These are phyloP conservation scores for Botia kubotai DNA, from an alignment of 2,797 vertebrate genomes.

Conservation along the genomic window DNA sequence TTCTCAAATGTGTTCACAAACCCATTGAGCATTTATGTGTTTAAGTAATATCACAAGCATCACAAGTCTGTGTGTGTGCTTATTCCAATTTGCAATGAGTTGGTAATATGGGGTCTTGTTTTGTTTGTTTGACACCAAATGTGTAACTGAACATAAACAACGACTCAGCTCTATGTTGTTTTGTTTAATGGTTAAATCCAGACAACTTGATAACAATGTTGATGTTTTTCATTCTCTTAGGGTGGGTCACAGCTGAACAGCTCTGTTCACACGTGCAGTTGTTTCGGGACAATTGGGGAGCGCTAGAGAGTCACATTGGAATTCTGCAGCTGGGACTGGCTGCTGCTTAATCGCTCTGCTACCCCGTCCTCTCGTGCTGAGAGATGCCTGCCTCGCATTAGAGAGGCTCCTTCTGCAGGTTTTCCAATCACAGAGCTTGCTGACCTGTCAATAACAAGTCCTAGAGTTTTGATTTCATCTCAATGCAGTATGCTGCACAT, in stretches of 20 bases:
- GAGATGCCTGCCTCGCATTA: conserved; percentile 90
- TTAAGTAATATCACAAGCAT: not conserved
- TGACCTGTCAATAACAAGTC: conserved; percentile 12
- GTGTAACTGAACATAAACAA: conserved; percentile 8
- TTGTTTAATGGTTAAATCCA: too few species aligned
- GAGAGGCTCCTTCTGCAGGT: conserved; percentile 97
- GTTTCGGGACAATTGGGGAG: conserved; percentile 85
- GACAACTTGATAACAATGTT: not conserved
- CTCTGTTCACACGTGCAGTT: conserved; percentile 87
- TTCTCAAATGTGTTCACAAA: not conserved
- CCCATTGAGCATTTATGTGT: not conserved
- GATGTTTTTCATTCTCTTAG: conserved; percentile 68
- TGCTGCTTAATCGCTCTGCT: conserved; percentile 84
- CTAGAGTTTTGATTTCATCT: conserved; percentile 1
- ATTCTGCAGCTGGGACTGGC: conserved; percentile 92
- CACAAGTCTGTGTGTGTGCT: not conserved
- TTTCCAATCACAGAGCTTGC: conserved; percentile 44
- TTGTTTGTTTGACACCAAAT: conserved; percentile 7
- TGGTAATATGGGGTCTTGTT: not conserved
- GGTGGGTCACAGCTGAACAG: conserved; percentile 92
- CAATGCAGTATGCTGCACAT: not conserved
- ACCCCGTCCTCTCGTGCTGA: conserved; percentile 85
- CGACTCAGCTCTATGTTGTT: not conserved
- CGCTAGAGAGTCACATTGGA: conserved; percentile 88
- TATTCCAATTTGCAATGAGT: not conserved